These are phyloP conservation scores for Rhinogobius similis DNA, from an alignment of 2,113 vertebrate genomes.

Conservation along the genomic window DNA sequence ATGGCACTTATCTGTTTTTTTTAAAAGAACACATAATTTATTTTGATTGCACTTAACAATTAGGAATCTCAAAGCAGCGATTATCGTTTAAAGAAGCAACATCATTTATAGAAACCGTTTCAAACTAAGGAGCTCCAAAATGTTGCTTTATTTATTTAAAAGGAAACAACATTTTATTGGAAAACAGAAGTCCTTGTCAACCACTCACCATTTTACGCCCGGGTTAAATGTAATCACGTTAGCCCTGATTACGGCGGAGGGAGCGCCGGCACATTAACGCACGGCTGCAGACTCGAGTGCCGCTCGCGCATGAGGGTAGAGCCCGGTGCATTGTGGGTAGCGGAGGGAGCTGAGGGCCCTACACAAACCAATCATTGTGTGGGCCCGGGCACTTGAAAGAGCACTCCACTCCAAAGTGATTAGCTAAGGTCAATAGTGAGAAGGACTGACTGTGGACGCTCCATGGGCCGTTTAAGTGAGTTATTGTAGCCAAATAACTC, in stretches of 20 bases:
- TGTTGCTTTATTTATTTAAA: no score
- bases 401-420: constrained; percentile 63
- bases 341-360: background rate
- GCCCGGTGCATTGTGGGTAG: constrained; percentile 19
- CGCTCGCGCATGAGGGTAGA: constrained; percentile 41
- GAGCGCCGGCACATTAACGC: background rate
- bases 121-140: no score
- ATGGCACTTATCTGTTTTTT: no score
- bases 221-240: background rate
- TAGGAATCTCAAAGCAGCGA: background rate
- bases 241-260: constrained; percentile 20
- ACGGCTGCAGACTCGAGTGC: constrained; percentile 45
- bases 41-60: background rate
- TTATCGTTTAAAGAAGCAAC: no score
- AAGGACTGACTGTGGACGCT: constrained; percentile 44
- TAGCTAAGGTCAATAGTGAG: constrained; percentile 66
- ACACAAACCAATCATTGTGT: constrained; percentile 48
- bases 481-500: background rate
- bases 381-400: constrained; percentile 64
- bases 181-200: background rate
- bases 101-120: no score
- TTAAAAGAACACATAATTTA: no score
- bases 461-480: constrained; percentile 27
- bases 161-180: no score
- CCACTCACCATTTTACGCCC: background rate